Conservation (phyloP, 1,140 invertebrate species). For the Andricus grossulariae region DNA sequence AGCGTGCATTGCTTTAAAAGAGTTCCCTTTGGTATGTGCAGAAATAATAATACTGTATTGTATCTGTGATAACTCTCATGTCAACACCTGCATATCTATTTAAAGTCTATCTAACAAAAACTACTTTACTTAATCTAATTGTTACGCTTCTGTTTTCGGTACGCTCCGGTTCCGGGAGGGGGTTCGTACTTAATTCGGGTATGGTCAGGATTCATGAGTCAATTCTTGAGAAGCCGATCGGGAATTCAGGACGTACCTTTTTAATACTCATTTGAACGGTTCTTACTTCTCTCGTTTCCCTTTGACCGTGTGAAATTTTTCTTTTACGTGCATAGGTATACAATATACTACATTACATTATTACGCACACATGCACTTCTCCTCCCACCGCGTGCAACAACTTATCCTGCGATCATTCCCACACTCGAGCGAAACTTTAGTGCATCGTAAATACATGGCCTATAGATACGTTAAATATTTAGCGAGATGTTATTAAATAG, state of each 20-base stretch:
- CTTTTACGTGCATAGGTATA: neutral
- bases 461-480: slow-evolving; percentile 49
- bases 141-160: slow-evolving; percentile 1
- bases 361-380: slow-evolving; percentile 5
- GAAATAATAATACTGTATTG: slow-evolving; percentile 48
- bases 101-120: slow-evolving; percentile 5
- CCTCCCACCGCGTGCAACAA: slow-evolving; percentile 12
- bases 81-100: slow-evolving; percentile 44
- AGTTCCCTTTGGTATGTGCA: slow-evolving; percentile 54
- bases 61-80: slow-evolving; percentile 66
- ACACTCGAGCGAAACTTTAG: slow-evolving; percentile 21
- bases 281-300: neutral
- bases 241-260: slow-evolving; percentile 1
- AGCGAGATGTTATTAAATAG: slow-evolving; percentile 42
- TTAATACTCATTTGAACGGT: neutral
- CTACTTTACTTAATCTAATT: neutral
- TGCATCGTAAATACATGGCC: slow-evolving; percentile 44
- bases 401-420: slow-evolving; percentile 19
- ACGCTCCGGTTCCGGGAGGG: slow-evolving; percentile 9
- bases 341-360: neutral
- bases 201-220: slow-evolving; percentile 9
- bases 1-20: slow-evolving; percentile 40
- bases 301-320: neutral
- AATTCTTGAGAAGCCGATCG: no score
- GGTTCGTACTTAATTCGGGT: slow-evolving; percentile 6